These are phyloP conservation scores for Chlorops oryzae DNA, from an alignment of 1,140 invertebrate genomes.

Conservation along the genomic window DNA sequence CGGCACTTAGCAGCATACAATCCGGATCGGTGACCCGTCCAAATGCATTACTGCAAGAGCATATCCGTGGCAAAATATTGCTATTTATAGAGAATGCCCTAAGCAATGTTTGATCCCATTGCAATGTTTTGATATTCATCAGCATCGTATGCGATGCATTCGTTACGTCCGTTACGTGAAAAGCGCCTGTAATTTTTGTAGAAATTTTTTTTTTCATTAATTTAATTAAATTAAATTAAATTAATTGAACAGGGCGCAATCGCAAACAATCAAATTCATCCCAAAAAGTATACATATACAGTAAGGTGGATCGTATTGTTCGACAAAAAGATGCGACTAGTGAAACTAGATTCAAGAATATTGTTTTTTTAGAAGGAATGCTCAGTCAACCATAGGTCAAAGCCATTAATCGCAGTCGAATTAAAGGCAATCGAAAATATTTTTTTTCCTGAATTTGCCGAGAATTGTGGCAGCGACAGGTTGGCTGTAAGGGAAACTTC, in stretches of 20 bases:
- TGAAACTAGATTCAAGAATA: not conserved
- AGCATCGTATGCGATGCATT: constrained; percentile 94
- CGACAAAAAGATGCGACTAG: not conserved
- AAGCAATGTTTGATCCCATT: constrained; percentile 73
- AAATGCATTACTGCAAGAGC: not conserved
- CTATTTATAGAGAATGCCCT: not conserved
- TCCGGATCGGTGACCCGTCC: not conserved
- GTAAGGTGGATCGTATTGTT: not conserved
- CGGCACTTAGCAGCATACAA: not conserved
- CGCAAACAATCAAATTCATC: not conserved
- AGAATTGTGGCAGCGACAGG: too few relatives aligned
- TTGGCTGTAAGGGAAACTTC: too few relatives aligned
- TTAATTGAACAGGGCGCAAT: not conserved
- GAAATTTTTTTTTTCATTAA: not conserved
- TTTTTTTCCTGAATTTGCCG: too few relatives aligned
- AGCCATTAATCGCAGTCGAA: too few relatives aligned
- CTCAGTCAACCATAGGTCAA: too few relatives aligned
- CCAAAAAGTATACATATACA: not conserved
- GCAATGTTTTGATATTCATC: constrained; percentile 83
- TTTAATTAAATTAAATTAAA: not conserved
- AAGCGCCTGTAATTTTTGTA: constrained; percentile 48
- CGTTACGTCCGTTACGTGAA: constrained; percentile 88
- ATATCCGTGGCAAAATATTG: not conserved
- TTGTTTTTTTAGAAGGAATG: not conserved
- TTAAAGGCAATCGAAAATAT: too few relatives aligned